Conservation (phyloP, 2,797 vertebrate genomes). For the Lagocephalus sceleratus region DNA sequence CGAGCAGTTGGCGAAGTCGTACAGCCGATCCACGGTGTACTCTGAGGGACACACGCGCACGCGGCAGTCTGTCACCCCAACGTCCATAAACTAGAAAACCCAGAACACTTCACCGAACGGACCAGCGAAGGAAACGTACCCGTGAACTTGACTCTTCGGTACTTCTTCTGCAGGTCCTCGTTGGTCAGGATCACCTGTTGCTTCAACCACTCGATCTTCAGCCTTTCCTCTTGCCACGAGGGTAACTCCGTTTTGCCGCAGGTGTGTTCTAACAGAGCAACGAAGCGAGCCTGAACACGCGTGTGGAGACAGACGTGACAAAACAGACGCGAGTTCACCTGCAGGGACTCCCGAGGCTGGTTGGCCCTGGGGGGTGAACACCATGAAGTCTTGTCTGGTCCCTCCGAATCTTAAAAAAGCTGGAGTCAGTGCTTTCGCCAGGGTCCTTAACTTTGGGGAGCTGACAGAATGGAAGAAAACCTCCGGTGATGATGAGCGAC, state of each 20-base stretch:
- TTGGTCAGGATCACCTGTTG: slow-evolving; percentile 74
- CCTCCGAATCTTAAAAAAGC: slow-evolving; percentile 91
- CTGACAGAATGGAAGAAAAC: slow-evolving; percentile 37
- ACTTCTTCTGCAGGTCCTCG: slow-evolving; percentile 71
- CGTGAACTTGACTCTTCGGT: slow-evolving; percentile 79
- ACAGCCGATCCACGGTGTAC: slow-evolving; percentile 82
- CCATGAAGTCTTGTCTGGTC: slow-evolving; percentile 88
- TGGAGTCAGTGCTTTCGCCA: slow-evolving; percentile 81
- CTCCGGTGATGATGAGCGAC: neutral
- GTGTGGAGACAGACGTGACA: too few species aligned
- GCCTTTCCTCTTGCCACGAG: slow-evolving; percentile 58
- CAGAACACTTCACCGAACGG: too few species aligned
- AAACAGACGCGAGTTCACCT: slow-evolving; percentile 36
- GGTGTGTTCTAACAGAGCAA: slow-evolving; percentile 23
- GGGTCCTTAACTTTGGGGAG: slow-evolving; percentile 79
- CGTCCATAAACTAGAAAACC: too few species aligned
- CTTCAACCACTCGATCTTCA: slow-evolving; percentile 78
- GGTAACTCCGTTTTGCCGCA: slow-evolving; percentile 68
- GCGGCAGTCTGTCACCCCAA: too few species aligned
- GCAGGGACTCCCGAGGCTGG: neutral
- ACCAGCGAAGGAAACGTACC: slow-evolving; percentile 56
- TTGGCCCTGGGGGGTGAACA: slow-evolving; percentile 76
- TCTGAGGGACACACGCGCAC: slow-evolving; percentile 59
- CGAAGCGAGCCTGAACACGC: neutral
- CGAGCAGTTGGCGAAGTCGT: slow-evolving; percentile 83